Percentiles rank a stretch among this genome's conserved stretches.
Evolutionary conservation across 2,888 invertebrate genomes (phyloP).

Genomic region (Thereva nobilitata): DNA sequence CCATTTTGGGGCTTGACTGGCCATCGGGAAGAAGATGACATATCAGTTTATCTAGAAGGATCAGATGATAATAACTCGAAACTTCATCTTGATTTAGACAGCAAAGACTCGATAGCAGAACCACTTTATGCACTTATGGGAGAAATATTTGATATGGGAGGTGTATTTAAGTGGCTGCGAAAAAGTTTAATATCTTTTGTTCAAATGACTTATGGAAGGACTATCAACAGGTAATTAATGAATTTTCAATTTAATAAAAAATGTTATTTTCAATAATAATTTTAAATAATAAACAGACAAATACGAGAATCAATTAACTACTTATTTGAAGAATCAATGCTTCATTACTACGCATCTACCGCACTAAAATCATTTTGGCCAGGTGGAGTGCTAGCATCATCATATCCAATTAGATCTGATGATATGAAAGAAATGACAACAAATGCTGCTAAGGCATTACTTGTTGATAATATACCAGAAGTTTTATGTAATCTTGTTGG

Average conservation of each 20-base stretch:
- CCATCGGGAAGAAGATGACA: slow-evolving; percentile 76
- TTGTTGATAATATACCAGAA: slow-evolving; percentile 76
- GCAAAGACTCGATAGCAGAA: slow-evolving; percentile 85
- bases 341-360: slow-evolving; percentile 82
- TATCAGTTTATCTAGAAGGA: slow-evolving; percentile 76
- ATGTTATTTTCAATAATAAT: not conserved
- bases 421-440: slow-evolving; percentile 72
- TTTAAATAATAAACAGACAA: slow-evolving; percentile 64
- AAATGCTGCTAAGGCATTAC: slow-evolving; percentile 64
- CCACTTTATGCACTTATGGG: slow-evolving; percentile 85
- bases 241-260: no score
- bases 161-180: slow-evolving; percentile 84
- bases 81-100: slow-evolving; percentile 62
- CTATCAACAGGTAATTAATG: slow-evolving; percentile 73
- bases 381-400: slow-evolving; percentile 70
- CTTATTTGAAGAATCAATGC: slow-evolving; percentile 88
- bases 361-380: slow-evolving; percentile 90
- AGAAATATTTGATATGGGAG: slow-evolving; percentile 88
- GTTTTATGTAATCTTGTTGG: slow-evolving; percentile 83
- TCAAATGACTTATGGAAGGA: slow-evolving; percentile 88
- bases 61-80: slow-evolving; percentile 57
- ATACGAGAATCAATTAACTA: slow-evolving; percentile 84
- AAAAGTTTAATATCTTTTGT: slow-evolving; percentile 89
- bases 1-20: slow-evolving; percentile 61
- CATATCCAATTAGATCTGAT: slow-evolving; percentile 60